Evolutionary conservation across 37 sponge, comb jelly and placozoan species (phyloP), one percentile per base, ranked within the genome.

Genomic region (Axinella damicornis): DNA sequence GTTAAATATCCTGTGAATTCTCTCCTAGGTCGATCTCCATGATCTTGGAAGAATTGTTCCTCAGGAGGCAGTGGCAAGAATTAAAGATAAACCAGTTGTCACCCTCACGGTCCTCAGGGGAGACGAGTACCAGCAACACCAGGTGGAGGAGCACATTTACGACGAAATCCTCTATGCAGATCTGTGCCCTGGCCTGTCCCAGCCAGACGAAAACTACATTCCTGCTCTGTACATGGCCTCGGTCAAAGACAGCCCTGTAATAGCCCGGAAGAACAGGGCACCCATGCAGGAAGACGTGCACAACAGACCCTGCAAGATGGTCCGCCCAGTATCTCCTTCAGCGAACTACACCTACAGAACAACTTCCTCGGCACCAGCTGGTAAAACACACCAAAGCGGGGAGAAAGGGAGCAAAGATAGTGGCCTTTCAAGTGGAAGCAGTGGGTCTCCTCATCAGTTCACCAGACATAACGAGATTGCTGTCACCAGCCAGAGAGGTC

Each of bases 361-460:
- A 27, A 13, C 39, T 28, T 52, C 55, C 30, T 46, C 52, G 57
- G 20, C 19, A 30, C 33, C 11, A 32, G 9, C 46, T 46, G 46
- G 46, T 46, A n/a, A n/a, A n/a, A n/a, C n/a, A n/a, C n/a, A n/a
- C n/a, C n/a, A n/a, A n/a, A n/a, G n/a, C 46, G 6, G 65, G 46
- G 67, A 62, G 75, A 70, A 65, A 15, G 82, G 67, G 11, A 86
- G 91, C 69, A 81, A 79, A 31, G 91, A 91, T 78, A 91, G 91
- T 71, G 91, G 91, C 0, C 83, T 91, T 20, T 91, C 91, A 18
- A 91, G 91, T 53, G 85, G 91, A 20, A 82, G 82, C 83, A 91
- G 83, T 34, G 56, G 66, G 40, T 72, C 90, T 37, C 71, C 83
- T n/a, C 46, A 46, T 46, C 6, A 9, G 4, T 46, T 46, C 9